These are phyloP conservation scores for Urechis unicinctus DNA, from an alignment of 2,888 invertebrate genomes.

Conservation along the genomic window DNA sequence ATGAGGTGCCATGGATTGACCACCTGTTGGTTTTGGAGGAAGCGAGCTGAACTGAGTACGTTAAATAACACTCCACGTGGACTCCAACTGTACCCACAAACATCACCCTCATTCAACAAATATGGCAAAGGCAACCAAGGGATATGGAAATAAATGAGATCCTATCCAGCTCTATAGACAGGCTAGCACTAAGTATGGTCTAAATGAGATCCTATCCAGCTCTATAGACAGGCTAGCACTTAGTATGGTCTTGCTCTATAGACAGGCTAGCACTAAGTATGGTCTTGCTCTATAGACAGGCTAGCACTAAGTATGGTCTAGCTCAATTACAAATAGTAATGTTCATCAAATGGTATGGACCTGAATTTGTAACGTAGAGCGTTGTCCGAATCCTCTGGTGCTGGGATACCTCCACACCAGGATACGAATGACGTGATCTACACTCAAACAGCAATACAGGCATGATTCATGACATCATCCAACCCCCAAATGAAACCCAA, in stretches of 20 bases:
- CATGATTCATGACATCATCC: background rate
- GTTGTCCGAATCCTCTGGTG: constrained; percentile 92
- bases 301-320: background rate
- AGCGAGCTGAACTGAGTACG: constrained; percentile 82
- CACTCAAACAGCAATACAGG: background rate
- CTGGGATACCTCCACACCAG: constrained; percentile 94
- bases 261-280: background rate
- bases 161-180: no score
- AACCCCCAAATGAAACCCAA: no score
- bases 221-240: no score
- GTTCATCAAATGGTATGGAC: constrained; percentile 20
- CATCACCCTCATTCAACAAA: no score
- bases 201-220: no score
- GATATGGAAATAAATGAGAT: no score
- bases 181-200: no score
- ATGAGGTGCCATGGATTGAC: constrained; percentile 5
- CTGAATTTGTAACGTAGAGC: constrained; percentile 54
- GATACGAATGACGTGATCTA: constrained; percentile 86
- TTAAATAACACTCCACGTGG: constrained; percentile 88
- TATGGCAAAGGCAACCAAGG: no score
- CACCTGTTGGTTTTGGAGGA: constrained; percentile 73
- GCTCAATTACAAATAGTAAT: background rate
- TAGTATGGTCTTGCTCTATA: no score
- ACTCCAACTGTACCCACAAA: constrained; percentile 65
- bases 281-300: background rate